Evolutionary conservation across 64 coral and sea anemone species (phyloP).

Genomic region (Porites lutea): DNA sequence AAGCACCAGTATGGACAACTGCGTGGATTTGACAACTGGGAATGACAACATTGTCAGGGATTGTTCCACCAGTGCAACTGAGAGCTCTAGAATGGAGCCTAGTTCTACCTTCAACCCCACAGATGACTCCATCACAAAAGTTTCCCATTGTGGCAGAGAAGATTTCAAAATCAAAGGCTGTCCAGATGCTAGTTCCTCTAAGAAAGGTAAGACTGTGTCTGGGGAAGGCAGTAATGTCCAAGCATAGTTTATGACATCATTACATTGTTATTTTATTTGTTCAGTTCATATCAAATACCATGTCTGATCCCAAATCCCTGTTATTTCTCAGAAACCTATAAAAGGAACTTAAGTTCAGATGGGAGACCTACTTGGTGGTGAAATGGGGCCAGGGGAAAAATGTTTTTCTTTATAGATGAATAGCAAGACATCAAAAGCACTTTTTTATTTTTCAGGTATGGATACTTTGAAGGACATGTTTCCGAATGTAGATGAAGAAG

Average conservation of each 20-base stretch:
- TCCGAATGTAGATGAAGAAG: background rate
- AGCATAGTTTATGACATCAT: too few relatives aligned
- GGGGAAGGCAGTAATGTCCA: too few relatives aligned
- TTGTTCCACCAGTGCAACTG: background rate
- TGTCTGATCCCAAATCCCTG: too few relatives aligned
- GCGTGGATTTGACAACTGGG: too few relatives aligned
- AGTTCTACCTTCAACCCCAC: background rate
- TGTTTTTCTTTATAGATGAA: too few relatives aligned
- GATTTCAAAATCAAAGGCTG: conserved; percentile 1
- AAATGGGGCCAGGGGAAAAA: too few relatives aligned
- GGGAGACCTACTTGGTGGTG: too few relatives aligned
- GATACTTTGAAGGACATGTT: conserved; percentile 25
- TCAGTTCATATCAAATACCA: too few relatives aligned
- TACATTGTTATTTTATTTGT: too few relatives aligned
- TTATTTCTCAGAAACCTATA: too few relatives aligned
- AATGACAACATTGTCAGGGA: background rate
- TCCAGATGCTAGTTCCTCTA: background rate
- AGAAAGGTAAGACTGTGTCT: too few relatives aligned
- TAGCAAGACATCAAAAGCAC: background rate
- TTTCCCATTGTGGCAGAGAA: background rate
- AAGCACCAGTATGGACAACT: background rate
- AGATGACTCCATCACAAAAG: background rate
- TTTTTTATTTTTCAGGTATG: background rate
- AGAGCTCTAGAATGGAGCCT: background rate
- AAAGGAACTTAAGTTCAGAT: too few relatives aligned